A percentile compares a stretch with the other conserved stretches of the same genome.
phyloP scores from a whole-genome alignment of 2,888 invertebrate genomes.

The Torymus auratus region DNA sequence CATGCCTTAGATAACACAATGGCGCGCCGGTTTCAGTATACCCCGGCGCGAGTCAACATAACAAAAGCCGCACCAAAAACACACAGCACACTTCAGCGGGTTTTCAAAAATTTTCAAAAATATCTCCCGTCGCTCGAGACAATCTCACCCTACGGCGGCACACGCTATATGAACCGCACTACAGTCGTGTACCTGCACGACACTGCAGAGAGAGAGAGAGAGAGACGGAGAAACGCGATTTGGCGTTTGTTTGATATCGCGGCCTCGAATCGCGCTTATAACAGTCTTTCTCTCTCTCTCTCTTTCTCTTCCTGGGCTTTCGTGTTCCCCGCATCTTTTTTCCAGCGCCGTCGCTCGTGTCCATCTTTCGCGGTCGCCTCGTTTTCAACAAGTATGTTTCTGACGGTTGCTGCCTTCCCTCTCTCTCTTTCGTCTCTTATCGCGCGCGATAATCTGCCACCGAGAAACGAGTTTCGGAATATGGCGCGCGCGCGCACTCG shows the following conservation, averaged over 20 bases:
- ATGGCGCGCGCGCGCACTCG: constrained; percentile 24
- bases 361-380: constrained; percentile 33
- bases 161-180: no score
- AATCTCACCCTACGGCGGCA: no score
- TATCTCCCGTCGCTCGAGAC: no score
- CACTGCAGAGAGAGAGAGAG: not conserved
- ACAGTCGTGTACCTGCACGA: not conserved
- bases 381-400: constrained; percentile 53
- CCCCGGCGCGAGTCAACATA: no score
- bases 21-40: no score
- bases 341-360: constrained; percentile 19
- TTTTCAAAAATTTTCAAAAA: no score
- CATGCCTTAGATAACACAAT: no score
- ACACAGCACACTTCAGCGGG: no score
- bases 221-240: constrained; percentile 27
- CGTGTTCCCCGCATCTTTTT: constrained; percentile 40
- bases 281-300: constrained; percentile 3
- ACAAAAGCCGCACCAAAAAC: no score
- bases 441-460: constrained; percentile 58
- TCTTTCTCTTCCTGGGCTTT: constrained; percentile 11
- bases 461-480: constrained; percentile 56
- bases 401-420: constrained; percentile 20
- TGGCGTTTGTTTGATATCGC: constrained; percentile 29
- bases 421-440: constrained; percentile 40
- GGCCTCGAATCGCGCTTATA: constrained; percentile 35